Evolutionary conservation across 2,888 invertebrate species (phyloP), one percentile per base, ranked within the genome.

Genomic region (Gasteruption jaculator): DNA sequence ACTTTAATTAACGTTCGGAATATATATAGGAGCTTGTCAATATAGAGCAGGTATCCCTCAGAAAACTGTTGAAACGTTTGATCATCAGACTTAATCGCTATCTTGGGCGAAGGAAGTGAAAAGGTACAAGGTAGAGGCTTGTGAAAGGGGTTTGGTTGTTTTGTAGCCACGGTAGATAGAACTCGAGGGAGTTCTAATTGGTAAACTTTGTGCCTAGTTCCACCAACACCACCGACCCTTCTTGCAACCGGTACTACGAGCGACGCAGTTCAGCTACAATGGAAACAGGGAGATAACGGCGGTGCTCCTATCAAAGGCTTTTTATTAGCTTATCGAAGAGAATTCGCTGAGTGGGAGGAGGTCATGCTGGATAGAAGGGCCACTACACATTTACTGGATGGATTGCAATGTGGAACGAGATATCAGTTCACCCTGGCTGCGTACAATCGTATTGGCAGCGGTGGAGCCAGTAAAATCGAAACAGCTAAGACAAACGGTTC

Each of bases 261-360:
- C 44, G 74, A 73, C 43, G 74, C 76, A 1, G 75, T 78, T 1
- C 74, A 75, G 29, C 58, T 79, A 35, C 76, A 77, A 52, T 79
- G 79, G 74, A 73, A 73, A 48, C 71, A 71, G 51, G 76, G 74
- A 33, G 78, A 78, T 56, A 74, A 71, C 39, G 78, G 78, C 0
- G 77, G 78, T 10, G 71, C 78, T 0, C 73, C 75, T 5, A 64
- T 79, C 20, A 71, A 72, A 39, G 76, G 76, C n/a, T 79, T 74
- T 51, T 68, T 74, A 14, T 56, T 79, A 22, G 73, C 75, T 32
- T 78, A 72, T 57, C 73, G 76, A 19, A 71, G 71, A 4, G 75
- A 75, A 48, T 72, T 71, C 38, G 74, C 70, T n/a, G 76, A 76
- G 32, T 78, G 78, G 78, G 75, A 76, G 42, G 76, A 77, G 53